Conservation (phyloP, 2,888 invertebrate genomes). For the Andrena fulva region DNA sequence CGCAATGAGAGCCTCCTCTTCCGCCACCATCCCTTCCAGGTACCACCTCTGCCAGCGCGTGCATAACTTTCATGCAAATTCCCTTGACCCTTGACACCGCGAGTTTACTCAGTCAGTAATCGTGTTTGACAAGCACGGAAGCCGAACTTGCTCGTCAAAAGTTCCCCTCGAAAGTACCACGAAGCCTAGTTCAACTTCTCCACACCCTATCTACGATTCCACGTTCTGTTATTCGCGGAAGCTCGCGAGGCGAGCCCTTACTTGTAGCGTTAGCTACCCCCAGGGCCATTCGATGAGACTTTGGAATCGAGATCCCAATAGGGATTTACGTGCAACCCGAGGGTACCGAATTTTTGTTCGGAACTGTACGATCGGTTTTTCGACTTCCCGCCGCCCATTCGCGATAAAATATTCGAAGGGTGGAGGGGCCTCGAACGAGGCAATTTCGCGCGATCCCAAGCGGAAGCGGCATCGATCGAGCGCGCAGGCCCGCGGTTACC, state of each 20-base stretch:
- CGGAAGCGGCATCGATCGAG: constrained; percentile 34
- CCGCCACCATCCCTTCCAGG: neutral
- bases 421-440: neutral
- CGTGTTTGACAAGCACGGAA: constrained; percentile 57
- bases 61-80: constrained; percentile 58
- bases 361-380: too few species aligned
- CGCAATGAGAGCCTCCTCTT: too few species aligned
- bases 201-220: neutral
- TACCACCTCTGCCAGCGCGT: neutral
- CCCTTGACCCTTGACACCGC: constrained; percentile 57
- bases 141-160: constrained; percentile 47
- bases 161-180: constrained; percentile 45
- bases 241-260: neutral
- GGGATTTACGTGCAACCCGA: too few species aligned
- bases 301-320: too few species aligned
- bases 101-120: constrained; percentile 54
- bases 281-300: neutral
- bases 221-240: neutral
- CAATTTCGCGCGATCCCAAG: constrained; percentile 27
- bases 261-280: too few species aligned
- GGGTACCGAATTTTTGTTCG: too few species aligned
- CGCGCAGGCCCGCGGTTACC: constrained; percentile 20
- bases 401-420: neutral
- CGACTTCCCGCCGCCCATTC: constrained; percentile 16
- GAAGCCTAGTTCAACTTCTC: constrained; percentile 23